Conservation (phyloP, 2,888 invertebrate genomes). For the Germaria angustata region DNA sequence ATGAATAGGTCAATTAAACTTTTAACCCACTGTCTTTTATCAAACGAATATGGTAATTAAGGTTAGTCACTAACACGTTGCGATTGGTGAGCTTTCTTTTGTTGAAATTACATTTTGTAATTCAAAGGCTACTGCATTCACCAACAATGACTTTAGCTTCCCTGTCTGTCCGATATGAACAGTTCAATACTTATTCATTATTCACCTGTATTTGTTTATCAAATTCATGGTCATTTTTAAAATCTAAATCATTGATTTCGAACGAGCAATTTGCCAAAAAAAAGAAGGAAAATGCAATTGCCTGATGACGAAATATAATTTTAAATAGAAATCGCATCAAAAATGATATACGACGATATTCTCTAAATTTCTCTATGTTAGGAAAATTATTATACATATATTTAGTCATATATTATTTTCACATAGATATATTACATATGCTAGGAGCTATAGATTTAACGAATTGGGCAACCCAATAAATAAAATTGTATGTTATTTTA, state of each 20-base stretch:
- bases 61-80: not conserved
- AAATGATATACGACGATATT: not conserved
- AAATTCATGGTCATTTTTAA: constrained; percentile 37
- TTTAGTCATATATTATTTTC: not conserved
- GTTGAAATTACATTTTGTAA: not conserved
- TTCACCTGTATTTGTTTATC: constrained; percentile 21
- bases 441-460: too few relatives aligned
- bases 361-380: not conserved
- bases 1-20: too few relatives aligned
- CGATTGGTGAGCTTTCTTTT: not conserved
- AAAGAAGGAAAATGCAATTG: not conserved
- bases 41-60: not conserved
- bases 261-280: constrained; percentile 26
- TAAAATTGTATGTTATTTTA: too few relatives aligned
- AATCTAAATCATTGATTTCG: constrained; percentile 33
- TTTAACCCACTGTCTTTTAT: not conserved
- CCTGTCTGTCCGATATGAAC: not conserved
- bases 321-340: constrained; percentile 25
- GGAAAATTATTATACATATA: not conserved
- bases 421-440: too few relatives aligned
- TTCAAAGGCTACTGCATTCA: not conserved
- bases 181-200: constrained; percentile 30
- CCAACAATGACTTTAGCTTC: not conserved
- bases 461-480: too few relatives aligned
- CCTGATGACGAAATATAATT: constrained; percentile 56